Conservation (phyloP, 2,113 vertebrate species). For the Meleagris gallopavo region DNA sequence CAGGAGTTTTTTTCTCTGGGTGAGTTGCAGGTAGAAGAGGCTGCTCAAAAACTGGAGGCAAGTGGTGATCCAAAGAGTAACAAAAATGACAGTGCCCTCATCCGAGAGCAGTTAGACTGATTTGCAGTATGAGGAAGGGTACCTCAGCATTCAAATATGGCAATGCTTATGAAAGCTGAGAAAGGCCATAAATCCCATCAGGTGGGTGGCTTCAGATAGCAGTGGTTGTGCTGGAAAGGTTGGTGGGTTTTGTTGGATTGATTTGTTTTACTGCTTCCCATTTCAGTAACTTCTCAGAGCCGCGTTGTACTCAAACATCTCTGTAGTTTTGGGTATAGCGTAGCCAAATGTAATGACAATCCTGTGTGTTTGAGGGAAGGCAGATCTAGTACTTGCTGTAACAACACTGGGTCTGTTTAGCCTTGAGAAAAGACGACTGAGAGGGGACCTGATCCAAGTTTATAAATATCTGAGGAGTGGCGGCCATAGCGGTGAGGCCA, state of each 20-base stretch:
- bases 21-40: background rate
- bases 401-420: too few species aligned
- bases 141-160: background rate
- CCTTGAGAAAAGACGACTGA: too few species aligned
- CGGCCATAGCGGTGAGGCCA: too few species aligned
- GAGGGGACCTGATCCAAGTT: too few species aligned
- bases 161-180: background rate
- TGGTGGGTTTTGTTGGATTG: background rate
- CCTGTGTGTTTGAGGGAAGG: background rate
- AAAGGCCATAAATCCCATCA: background rate
- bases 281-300: background rate
- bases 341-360: background rate
- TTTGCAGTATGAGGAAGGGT: background rate
- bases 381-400: too few species aligned
- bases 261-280: background rate
- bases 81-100: background rate
- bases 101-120: background rate
- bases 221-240: background rate
- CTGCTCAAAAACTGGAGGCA: background rate
- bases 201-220: background rate
- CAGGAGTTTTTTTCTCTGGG: background rate
- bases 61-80: background rate
- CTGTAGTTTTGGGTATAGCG: rapidly evolving
- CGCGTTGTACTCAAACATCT: rapidly evolving
- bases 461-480: too few species aligned